phyloP scores from a whole-genome alignment of 2,797 vertebrate species.

The Morus bassanus region DNA sequence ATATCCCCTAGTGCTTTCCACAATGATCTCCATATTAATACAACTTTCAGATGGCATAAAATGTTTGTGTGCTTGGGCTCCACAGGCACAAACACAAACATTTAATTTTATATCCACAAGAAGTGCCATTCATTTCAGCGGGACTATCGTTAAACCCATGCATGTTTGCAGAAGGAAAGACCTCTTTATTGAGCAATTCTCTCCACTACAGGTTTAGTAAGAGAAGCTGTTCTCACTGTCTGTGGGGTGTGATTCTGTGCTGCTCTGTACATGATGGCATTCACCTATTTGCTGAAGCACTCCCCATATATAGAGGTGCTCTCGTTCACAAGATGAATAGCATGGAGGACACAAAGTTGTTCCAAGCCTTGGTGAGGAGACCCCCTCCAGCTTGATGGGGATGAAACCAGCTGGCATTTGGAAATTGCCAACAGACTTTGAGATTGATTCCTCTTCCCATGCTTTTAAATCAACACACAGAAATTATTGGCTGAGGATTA shows the following conservation, averaged over 20 bases:
- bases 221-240: background rate
- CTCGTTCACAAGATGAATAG: background rate
- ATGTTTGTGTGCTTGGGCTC: background rate
- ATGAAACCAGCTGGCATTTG: background rate
- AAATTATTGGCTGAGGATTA: background rate
- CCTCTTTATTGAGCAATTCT: background rate
- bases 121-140: background rate
- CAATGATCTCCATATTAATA: background rate
- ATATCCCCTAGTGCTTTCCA: background rate
- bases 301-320: fast-evolving
- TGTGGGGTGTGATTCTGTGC: fast-evolving
- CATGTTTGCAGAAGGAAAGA: background rate
- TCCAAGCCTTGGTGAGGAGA: too few species aligned
- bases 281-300: background rate
- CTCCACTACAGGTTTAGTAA: background rate
- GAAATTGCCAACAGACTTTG: background rate
- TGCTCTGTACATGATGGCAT: background rate
- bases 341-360: fast-evolving
- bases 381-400: background rate
- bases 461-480: background rate
- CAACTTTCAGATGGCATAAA: background rate
- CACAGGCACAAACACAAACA: background rate
- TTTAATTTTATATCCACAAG: fast-evolving
- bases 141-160: background rate
- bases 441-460: background rate